Evolutionary conservation across 2,113 vertebrate genomes (phyloP).

Genomic region (Paramormyrops kingsleyae): DNA sequence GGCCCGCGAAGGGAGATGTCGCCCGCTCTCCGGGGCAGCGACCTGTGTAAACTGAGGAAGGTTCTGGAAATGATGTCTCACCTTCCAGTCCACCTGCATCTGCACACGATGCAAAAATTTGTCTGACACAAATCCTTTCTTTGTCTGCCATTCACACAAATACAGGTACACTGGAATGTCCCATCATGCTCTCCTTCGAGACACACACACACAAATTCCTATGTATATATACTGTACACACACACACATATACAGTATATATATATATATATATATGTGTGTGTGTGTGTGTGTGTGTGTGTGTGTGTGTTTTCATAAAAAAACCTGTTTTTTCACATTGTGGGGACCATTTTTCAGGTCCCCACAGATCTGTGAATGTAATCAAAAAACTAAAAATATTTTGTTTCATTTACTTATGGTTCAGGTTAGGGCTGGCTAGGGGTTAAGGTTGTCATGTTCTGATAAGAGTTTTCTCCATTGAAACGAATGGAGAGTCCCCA

Average conservation of each 20-base stretch:
- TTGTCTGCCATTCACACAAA: not conserved
- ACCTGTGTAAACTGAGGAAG: not conserved
- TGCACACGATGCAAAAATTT: not conserved
- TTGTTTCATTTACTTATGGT: too few species aligned
- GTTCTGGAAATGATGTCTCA: not conserved
- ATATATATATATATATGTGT: not conserved
- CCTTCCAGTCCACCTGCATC: not conserved
- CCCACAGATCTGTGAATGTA: too few species aligned
- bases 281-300: too few species aligned
- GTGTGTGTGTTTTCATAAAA: too few species aligned
- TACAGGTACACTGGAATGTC: not conserved
- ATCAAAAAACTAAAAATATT: too few species aligned
- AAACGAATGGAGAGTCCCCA: too few species aligned
- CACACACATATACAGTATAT: not conserved
- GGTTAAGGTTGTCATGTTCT: too few species aligned
- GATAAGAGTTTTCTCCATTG: too few species aligned
- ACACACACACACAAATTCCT: not conserved
- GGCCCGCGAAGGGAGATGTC: not conserved
- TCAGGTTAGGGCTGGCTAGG: too few species aligned
- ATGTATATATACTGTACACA: not conserved
- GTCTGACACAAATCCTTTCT: not conserved
- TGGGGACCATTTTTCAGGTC: not conserved
- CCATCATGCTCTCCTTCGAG: not conserved
- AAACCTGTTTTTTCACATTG: too few species aligned
- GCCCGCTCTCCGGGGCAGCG: not conserved